Evolutionary conservation across 2,113 vertebrate genomes (phyloP), one percentile per base, ranked within the genome.

Genomic region (Oncorhynchus gorbuscha): DNA sequence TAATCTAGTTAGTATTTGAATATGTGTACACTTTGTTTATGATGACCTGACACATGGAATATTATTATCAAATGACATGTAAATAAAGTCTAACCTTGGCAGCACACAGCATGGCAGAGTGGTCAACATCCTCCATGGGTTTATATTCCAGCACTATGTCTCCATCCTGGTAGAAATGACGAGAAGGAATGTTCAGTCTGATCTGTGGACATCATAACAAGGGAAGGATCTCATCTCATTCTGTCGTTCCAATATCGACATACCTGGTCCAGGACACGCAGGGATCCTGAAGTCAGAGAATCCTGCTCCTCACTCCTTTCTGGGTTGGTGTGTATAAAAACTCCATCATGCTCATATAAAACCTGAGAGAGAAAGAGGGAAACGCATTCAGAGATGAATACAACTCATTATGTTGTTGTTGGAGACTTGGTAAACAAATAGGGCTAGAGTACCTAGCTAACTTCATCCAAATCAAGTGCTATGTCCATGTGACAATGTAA

Each of bases 241-340:
- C 14, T 55, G 4, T 13, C 2, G 12, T 55, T 55, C 1, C 51
- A 5, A 5, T 55, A 18, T 55, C 3, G 24, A 28, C 62, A 49
- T 49, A 74, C 73, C 62, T 67, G 65, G 7, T 74, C 73, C 12
- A 74, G 49, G n/a, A 74, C 39, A 66, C 62, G 62, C 39, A 74
- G 24, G 65, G 61, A 30, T 45, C 73, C 73, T 7, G 73, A 66
- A 49, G 48, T 74, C 14, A 74, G 62, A 1, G 73, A 74, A 26
- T 74, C 73, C 18, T 66, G 62, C 8, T 30, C 73, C 7, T 30
- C 73, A n/a, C 16, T 7, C 13, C 22, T 74, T 39, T 51, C 73
- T 20, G 22, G 24, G 39, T 67, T 14, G 26, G 35, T 49, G 73
- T 74, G 73, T 14, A 74, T 74, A n/a, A 49, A 74, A 1, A 74